Conservation (phyloP, 2,113 vertebrate species). For the Rhea americana region DNA sequence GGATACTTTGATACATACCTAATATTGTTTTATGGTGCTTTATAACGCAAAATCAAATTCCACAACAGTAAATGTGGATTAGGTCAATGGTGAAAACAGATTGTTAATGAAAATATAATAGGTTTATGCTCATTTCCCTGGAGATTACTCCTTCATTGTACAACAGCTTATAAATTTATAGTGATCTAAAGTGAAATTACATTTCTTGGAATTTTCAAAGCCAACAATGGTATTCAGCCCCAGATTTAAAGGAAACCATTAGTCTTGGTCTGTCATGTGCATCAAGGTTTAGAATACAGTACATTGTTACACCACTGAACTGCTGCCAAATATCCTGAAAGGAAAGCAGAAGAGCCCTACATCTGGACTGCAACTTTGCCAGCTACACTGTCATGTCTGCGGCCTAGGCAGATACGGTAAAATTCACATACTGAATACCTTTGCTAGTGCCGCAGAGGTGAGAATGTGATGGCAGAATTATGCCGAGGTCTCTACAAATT, state of each 20-base stretch:
- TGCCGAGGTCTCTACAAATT: not conserved
- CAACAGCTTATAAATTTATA: conserved; percentile 75
- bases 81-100: conserved; percentile 68
- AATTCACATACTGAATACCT: not conserved
- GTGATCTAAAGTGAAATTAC: conserved; percentile 72
- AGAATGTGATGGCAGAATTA: conserved; percentile 62
- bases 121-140: conserved; percentile 64
- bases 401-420: not conserved
- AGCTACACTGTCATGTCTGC: not conserved
- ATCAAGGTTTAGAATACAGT: conserved; percentile 65
- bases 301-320: conserved; percentile 58
- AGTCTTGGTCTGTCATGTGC: conserved; percentile 72
- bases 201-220: conserved; percentile 72
- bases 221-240: conserved; percentile 62
- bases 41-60: conserved; percentile 67
- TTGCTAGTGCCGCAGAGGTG: not conserved
- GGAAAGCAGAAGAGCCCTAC: conserved; percentile 29
- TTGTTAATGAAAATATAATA: conserved; percentile 73
- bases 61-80: conserved; percentile 65
- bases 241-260: conserved; percentile 74
- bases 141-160: conserved; percentile 63
- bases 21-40: conserved; percentile 64
- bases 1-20: conserved; percentile 48
- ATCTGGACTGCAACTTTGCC: conserved; percentile 55
- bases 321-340: conserved; percentile 46